A percentile compares a stretch with the other conserved stretches of the same genome.
phyloP scores from a whole-genome alignment of 1,140 invertebrate genomes.

The Cepaea nemoralis region DNA sequence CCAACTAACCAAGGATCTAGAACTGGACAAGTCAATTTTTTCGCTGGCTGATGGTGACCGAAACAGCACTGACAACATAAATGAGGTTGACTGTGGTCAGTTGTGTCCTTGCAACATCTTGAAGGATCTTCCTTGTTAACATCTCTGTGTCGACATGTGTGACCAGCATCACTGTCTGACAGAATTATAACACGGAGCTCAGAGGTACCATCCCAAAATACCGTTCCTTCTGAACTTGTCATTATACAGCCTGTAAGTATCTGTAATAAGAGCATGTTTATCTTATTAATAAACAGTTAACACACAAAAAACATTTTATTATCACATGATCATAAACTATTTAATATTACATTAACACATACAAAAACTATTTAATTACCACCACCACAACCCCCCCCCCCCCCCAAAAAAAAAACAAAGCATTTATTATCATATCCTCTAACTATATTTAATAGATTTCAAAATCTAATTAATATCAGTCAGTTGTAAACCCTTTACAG shows the following conservation, averaged over 20 bases:
- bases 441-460: no score
- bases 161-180: not conserved
- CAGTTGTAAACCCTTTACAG: no score
- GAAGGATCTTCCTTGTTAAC: not conserved
- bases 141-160: not conserved
- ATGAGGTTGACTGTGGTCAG: not conserved
- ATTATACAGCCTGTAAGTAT: not conserved
- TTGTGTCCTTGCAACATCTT: not conserved
- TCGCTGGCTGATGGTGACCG: not conserved
- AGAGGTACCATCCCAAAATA: not conserved
- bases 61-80: conserved; percentile 2
- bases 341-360: no score
- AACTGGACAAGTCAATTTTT: not conserved
- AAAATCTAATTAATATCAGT: no score
- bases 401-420: no score
- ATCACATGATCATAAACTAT: no score
- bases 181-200: not conserved
- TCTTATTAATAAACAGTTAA: no score
- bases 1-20: not conserved
- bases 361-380: no score
- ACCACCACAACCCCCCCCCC: no score
- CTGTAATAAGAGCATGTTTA: not conserved
- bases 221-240: not conserved
- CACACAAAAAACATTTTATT: no score
- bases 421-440: no score